Percentiles rank a stretch among this genome's conserved stretches.
These are phyloP conservation scores for Azemiops feae DNA, from an alignment of 2,113 vertebrate genomes.

Conservation along the genomic window DNA sequence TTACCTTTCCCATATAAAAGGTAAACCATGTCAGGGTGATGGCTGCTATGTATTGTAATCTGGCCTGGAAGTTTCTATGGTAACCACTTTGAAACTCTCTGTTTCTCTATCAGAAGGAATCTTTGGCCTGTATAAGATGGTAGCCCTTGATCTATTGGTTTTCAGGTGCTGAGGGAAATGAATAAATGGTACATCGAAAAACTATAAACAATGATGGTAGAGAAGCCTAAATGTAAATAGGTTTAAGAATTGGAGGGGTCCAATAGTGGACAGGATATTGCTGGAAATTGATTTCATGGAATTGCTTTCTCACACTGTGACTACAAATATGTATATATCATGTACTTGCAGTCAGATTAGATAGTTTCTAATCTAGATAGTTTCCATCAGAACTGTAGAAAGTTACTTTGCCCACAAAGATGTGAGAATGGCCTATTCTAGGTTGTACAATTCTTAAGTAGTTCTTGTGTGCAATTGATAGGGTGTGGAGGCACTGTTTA, in stretches of 20 bases:
- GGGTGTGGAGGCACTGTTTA: neutral
- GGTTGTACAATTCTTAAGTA: neutral
- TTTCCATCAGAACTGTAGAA: neutral
- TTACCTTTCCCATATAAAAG: neutral
- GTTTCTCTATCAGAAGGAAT: neutral
- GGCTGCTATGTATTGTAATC: neutral
- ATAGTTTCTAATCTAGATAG: no score
- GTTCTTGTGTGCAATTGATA: neutral
- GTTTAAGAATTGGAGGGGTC: neutral
- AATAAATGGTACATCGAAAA: neutral
- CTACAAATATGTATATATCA: neutral
- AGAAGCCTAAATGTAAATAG: neutral
- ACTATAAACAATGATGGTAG: neutral
- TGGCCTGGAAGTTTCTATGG: neutral
- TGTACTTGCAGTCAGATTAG: neutral
- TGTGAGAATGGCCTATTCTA: neutral
- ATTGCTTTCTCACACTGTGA: neutral
- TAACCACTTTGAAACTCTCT: neutral
- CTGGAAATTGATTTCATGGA: neutral
- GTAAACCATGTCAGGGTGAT: neutral
- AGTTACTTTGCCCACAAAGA: neutral
- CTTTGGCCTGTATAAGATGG: neutral
- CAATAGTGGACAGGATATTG: neutral
- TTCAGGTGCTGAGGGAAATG: neutral
- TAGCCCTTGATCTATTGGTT: neutral